These are phyloP conservation scores for Aquatica leii DNA, from an alignment of 2,888 invertebrate species.

Conservation along the genomic window DNA sequence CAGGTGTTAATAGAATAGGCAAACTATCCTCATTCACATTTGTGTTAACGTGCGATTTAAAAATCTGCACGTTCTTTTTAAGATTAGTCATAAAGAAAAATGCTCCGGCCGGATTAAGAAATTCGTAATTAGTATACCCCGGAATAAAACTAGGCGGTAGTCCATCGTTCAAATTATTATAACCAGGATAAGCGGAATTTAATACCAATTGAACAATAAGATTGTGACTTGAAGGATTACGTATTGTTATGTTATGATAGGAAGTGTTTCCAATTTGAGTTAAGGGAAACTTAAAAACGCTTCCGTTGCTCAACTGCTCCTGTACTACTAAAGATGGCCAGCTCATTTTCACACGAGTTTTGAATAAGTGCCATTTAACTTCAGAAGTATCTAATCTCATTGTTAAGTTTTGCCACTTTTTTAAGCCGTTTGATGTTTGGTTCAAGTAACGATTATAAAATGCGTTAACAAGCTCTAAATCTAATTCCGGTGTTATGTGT, in stretches of 20 bases:
- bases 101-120: constrained; percentile 7
- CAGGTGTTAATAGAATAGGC: constrained; percentile 68
- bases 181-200: constrained; percentile 73
- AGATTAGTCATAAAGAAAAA: constrained; percentile 39
- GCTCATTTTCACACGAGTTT: constrained; percentile 71
- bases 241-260: constrained; percentile 70
- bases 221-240: constrained; percentile 77
- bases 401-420: constrained; percentile 72
- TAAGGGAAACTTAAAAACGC: constrained; percentile 70
- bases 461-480: constrained; percentile 71
- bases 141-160: constrained; percentile 59
- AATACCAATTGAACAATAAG: constrained; percentile 78
- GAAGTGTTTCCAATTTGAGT: constrained; percentile 78
- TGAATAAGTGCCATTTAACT: constrained; percentile 70
- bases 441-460: constrained; percentile 69
- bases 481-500: constrained; percentile 72
- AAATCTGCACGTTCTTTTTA: constrained; percentile 20
- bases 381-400: constrained; percentile 80
- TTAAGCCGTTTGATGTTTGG: constrained; percentile 59
- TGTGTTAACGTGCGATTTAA: constrained; percentile 44
- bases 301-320: constrained; percentile 58
- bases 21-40: constrained; percentile 62
- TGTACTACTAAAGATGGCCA: constrained; percentile 69
- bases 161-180: constrained; percentile 64
- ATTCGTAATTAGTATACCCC: constrained; percentile 24